phyloP scores from a whole-genome alignment of 2,113 vertebrate genomes.

The Etheostoma cragini region DNA sequence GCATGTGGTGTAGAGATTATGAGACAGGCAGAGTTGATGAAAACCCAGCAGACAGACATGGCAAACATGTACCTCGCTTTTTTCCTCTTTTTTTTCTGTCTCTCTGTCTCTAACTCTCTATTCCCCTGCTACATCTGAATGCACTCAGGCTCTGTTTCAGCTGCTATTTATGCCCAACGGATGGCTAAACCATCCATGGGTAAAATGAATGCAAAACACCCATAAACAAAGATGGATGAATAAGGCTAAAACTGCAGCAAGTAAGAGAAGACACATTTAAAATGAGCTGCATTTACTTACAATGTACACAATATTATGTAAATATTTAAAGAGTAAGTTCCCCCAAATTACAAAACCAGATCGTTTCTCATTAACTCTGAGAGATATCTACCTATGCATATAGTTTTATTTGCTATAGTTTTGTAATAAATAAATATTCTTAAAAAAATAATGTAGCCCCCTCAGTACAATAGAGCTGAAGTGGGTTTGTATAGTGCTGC shows the following conservation, averaged over 20 bases:
- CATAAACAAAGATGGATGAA: slow-evolving; percentile 30
- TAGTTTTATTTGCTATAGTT: background rate
- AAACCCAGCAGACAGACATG: slow-evolving; percentile 60
- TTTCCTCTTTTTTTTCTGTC: slow-evolving; percentile 3
- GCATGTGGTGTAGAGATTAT: slow-evolving; percentile 49
- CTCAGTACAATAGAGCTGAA: background rate
- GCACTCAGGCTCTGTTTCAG: slow-evolving; percentile 45
- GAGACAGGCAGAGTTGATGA: slow-evolving; percentile 65
- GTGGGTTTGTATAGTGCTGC: background rate
- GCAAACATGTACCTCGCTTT: slow-evolving; percentile 61
- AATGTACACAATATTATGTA: background rate
- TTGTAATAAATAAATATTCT: background rate
- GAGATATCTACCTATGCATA: background rate
- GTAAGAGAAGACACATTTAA: background rate
- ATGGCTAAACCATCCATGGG: slow-evolving; percentile 50
- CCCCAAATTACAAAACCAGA: background rate
- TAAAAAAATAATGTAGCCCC: background rate
- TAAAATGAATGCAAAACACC: slow-evolving; percentile 60
- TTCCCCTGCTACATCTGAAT: slow-evolving; percentile 34
- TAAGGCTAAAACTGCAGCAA: background rate
- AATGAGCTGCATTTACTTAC: background rate
- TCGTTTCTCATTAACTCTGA: background rate
- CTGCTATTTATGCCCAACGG: slow-evolving; percentile 46
- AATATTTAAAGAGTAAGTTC: background rate
- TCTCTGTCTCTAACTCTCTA: background rate